A percentile compares a stretch with the other conserved stretches of the same genome.
Conservation (phyloP, 1,140 invertebrate genomes). For the Pseudomyrmex dendroicus region DNA sequence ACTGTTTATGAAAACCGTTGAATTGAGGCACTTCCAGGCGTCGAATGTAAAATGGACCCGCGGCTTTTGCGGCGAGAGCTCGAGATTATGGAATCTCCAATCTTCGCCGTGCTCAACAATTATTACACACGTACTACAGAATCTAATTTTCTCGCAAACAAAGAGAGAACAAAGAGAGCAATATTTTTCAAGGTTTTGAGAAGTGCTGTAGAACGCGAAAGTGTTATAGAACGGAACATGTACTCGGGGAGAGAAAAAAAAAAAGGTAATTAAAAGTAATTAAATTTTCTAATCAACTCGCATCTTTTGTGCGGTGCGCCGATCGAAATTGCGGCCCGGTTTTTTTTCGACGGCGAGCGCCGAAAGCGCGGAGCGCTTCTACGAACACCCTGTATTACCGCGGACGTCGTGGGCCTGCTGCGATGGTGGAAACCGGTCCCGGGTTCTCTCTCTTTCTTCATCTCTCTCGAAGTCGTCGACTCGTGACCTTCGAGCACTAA, state of each 20-base stretch:
- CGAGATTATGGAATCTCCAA: constrained; percentile 27
- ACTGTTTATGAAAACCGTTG: constrained; percentile 46
- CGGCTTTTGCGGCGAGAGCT: neutral
- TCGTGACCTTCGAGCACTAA: constrained; percentile 84
- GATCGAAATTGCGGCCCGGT: neutral
- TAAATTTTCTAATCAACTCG: neutral
- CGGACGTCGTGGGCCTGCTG: constrained; percentile 71
- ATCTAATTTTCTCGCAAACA: constrained; percentile 10
- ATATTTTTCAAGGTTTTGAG: too few species aligned
- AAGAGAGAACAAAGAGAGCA: too few species aligned
- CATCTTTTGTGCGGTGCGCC: neutral
- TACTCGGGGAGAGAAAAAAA: too few species aligned
- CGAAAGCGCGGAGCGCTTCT: constrained; percentile 59
- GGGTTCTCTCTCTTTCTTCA: constrained; percentile 68
- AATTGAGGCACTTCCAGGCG: constrained; percentile 17
- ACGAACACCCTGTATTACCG: constrained; percentile 71
- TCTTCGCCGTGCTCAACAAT: neutral
- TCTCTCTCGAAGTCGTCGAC: constrained; percentile 80
- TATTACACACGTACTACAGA: neutral
- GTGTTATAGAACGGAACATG: too few species aligned
- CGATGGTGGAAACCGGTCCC: constrained; percentile 81
- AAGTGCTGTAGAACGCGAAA: too few species aligned
- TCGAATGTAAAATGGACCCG: constrained; percentile 23
- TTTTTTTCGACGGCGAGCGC: constrained; percentile 7
- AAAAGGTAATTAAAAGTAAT: neutral